Evolutionary conservation across 2,113 vertebrate genomes (phyloP).

Genomic region (Cettia cetti): DNA sequence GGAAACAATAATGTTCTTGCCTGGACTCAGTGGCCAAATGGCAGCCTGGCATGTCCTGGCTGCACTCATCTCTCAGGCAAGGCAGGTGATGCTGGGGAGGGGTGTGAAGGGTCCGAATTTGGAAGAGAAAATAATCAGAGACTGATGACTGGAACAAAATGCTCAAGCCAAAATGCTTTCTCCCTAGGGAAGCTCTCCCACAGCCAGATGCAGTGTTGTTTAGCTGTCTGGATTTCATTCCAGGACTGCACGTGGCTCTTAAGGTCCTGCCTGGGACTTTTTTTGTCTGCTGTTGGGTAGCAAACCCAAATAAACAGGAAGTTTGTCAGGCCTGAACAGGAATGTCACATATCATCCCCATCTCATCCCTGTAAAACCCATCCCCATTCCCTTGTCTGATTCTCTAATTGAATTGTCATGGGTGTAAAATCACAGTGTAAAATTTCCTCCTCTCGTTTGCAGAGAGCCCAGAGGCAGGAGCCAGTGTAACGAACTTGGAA

Average conservation of each 20-base stretch:
- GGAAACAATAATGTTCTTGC: not conserved
- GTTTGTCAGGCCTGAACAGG: not conserved
- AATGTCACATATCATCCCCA: not conserved
- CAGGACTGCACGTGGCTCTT: not conserved
- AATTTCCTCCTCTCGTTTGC: not conserved
- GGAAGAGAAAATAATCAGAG: not conserved
- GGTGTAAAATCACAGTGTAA: not conserved
- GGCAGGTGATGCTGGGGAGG: conserved; percentile 15
- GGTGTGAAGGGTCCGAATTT: not conserved
- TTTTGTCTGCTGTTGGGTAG: not conserved
- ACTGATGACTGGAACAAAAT: conserved; percentile 7
- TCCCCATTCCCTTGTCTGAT: not conserved
- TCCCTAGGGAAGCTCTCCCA: conserved; percentile 1
- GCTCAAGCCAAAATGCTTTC: not conserved
- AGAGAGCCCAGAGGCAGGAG: not conserved
- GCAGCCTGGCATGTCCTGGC: not conserved
- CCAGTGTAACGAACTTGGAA: not conserved
- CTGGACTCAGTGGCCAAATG: not conserved
- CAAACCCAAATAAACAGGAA: not conserved
- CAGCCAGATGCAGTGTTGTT: not conserved
- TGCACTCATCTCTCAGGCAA: not conserved
- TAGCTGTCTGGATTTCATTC: conserved; percentile 21
- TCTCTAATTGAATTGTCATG: not conserved
- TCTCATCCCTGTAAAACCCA: not conserved
- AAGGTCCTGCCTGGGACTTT: not conserved